Evolutionary conservation across 2,113 vertebrate species (phyloP), one percentile per base, ranked within the genome.

Genomic region (Agelaius phoeniceus): DNA sequence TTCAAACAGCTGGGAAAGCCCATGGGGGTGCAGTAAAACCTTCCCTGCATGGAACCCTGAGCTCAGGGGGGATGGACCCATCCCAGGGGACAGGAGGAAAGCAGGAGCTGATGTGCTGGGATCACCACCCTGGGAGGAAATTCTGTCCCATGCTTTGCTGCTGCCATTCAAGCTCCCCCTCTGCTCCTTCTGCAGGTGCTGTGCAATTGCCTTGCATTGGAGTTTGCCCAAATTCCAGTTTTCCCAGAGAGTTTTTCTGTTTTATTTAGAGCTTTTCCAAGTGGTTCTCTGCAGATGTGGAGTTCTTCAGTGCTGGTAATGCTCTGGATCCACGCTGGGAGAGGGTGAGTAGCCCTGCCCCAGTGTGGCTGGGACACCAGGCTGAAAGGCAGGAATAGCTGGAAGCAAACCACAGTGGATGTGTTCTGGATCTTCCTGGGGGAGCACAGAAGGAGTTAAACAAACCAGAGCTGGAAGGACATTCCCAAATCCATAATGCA

Each of bases 11-110:
- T 49, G 46, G 46, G 48, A 20, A 52, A 69, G 15, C 11, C 8
- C 15, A 0, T 0, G 11, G 19, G 19, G 3, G 4, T 18, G 35
- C 30, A 55, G 0, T 7, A 6, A 43, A 85, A 43, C 35, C 28
- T 39, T 10, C 35, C 48, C 27, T 21, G 71, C 43, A 7, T 24
- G 55, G 48, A 59, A 2, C 4, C 10, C 33, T 55, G 69, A 41
- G 49, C 30, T 66, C 11, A 7, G 31, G 31, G 33, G 74, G 35
- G 46, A 37, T 33, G 35, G 39, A 20, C 3, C 31, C 15, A 8
- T 8, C 35, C 51, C 37, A 37, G 61, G 74, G 3, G 55, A 2
- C 12, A 46, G 12, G 27, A n/a, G 27, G 16, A 9, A 5, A 27
- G 7, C 20, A 55, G 68, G 68, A 39, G 7, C 23, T 17, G 44